Evolutionary conservation across 2,888 invertebrate genomes (phyloP), one percentile per base, ranked within the genome.

Genomic region (Branchipolynoe longqiensis): DNA sequence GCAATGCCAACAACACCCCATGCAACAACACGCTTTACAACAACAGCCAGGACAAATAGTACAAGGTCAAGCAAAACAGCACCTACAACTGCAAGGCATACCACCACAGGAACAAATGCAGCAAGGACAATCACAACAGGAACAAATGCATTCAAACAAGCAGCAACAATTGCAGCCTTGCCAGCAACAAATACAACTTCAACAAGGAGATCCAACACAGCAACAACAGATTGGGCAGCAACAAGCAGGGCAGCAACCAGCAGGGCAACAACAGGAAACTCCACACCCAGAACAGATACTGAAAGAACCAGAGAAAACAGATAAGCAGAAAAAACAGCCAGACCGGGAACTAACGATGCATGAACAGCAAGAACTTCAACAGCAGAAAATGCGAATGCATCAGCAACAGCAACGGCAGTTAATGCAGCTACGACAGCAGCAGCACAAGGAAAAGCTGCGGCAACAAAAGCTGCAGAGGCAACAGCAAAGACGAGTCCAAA

Each of bases 41-140:
- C 48, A 48, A 18, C 48, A 48, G 48, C 48, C 8, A 48, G 8
- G 18, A 48, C 83, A 28, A 69, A 56, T 28, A 48, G 4, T 36
- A 56, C 69, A 83, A 40, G 78, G 59, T 36, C 78, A 56, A 84
- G 31, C 28, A 4, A 58, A 74, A 36, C 82, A 85, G 56, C 58
- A 41, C 31, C 28, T 12, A 40, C 82, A 40, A 1, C 48, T 28
- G 81, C 85, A 85, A 56, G 25, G 33, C 31, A 38, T 8, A n/a
- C 62, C 41, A 40, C 74, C 4, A 33, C 87, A 74, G 40, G 41
- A 73, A 3, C 83, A 25, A 22, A 40, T 8, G 36, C 84, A 14
- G 22, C 86, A 48, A 38, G 36, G 62, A 48, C 73, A 62, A 48
- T 14, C 41, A 38, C 81, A 62, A 14, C 84, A 56, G 6, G 33